Percentiles rank a stretch among this genome's conserved stretches.
These are phyloP conservation scores for Andrena dorsata DNA, from an alignment of 2,888 invertebrate species.

Conservation along the genomic window DNA sequence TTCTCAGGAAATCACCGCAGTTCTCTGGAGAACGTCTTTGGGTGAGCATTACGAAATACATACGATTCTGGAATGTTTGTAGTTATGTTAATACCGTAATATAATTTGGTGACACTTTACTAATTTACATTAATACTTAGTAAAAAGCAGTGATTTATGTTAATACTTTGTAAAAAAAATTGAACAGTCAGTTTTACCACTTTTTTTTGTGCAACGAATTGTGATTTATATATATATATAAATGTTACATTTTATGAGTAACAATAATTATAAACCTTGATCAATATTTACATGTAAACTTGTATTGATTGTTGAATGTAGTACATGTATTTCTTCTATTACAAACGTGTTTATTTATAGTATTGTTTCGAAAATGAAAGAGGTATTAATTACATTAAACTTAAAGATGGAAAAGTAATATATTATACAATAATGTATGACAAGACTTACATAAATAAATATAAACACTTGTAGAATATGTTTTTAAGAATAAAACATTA, in stretches of 20 bases:
- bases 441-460: background rate
- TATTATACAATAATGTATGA: background rate
- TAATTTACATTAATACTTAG: background rate
- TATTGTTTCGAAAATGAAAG: background rate
- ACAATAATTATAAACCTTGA: background rate
- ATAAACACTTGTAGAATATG: background rate
- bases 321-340: too few relatives aligned
- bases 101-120: background rate
- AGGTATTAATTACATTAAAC: background rate
- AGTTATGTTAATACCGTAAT: background rate
- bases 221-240: background rate
- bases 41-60: constrained; percentile 74
- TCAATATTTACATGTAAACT: background rate
- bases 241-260: background rate
- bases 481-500: background rate
- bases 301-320: too few relatives aligned
- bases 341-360: background rate
- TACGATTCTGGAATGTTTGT: background rate
- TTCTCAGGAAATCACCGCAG: constrained; percentile 78
- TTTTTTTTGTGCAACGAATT: background rate
- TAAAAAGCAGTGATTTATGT: too few relatives aligned
- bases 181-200: too few relatives aligned
- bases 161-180: background rate
- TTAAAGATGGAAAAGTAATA: background rate
- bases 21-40: constrained; percentile 81